A percentile compares a stretch with the other conserved stretches of the same genome.
Conservation (phyloP, 2,113 vertebrate species). For the Rutilus rutilus region DNA sequence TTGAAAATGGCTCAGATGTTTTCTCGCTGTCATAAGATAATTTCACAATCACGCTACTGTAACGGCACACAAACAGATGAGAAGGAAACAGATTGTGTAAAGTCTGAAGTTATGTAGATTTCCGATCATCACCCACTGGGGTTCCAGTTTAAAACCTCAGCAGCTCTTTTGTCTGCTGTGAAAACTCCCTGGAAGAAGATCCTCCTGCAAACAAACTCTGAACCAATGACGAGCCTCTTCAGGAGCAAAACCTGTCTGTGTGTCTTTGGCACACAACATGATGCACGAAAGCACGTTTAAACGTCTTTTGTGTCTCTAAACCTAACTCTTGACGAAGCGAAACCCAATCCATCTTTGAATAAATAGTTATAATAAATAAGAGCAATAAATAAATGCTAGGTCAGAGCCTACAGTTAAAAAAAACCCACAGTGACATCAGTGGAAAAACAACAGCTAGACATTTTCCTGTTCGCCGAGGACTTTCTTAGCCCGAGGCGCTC, state of each 20-base stretch:
- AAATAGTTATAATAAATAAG: slow-evolving; percentile 76
- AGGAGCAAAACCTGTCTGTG: neutral
- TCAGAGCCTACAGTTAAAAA: slow-evolving; percentile 45
- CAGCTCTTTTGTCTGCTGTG: neutral
- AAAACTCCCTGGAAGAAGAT: neutral
- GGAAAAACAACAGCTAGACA: slow-evolving; percentile 41
- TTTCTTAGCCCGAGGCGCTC: slow-evolving; percentile 19
- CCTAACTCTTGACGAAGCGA: neutral
- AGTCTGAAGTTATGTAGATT: slow-evolving; percentile 3
- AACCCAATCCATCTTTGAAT: slow-evolving; percentile 59
- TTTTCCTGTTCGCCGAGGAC: neutral
- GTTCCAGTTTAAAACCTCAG: neutral
- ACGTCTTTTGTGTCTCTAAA: neutral
- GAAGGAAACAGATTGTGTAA: slow-evolving; percentile 1
- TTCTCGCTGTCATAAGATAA: slow-evolving; percentile 60
- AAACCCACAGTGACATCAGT: slow-evolving; percentile 45
- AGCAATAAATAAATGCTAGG: slow-evolving; percentile 78
- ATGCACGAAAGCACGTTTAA: neutral
- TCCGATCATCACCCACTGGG: neutral
- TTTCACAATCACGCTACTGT: slow-evolving; percentile 57
- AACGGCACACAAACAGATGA: slow-evolving; percentile 52
- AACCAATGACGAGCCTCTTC: neutral
- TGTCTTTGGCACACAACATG: slow-evolving; percentile 27
- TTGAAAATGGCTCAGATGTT: slow-evolving; percentile 78
- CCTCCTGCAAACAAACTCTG: neutral